phyloP scores from a whole-genome alignment of 2,888 invertebrate species.

The Parascotia fuliginaria region DNA sequence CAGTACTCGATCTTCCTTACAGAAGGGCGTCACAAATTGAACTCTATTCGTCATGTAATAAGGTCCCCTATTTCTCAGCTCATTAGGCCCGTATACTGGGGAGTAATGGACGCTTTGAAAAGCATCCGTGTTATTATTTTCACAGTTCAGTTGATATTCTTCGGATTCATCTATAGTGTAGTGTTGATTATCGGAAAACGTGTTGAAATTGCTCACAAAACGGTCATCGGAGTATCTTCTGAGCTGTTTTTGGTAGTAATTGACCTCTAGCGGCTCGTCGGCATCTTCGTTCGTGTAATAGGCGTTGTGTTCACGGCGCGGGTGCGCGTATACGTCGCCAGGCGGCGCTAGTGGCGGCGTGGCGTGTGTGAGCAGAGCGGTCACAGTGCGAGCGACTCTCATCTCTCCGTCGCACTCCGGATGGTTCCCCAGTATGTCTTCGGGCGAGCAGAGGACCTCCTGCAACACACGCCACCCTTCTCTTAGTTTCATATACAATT shows the following conservation, averaged over 20 bases:
- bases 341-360: conserved; percentile 61
- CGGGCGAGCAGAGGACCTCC: conserved; percentile 88
- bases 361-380: conserved; percentile 74
- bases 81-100: conserved; percentile 62
- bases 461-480: conserved; percentile 88
- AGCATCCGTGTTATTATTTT: conserved; percentile 65
- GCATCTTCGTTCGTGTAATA: conserved; percentile 41
- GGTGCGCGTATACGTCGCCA: no score
- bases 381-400: conserved; percentile 67
- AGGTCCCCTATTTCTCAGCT: conserved; percentile 78
- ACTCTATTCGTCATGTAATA: conserved; percentile 74
- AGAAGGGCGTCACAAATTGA: conserved; percentile 77
- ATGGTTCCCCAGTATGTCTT: conserved; percentile 82
- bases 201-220: conserved; percentile 68
- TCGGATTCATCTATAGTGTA: conserved; percentile 75
- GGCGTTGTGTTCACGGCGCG: neutral
- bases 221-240: conserved; percentile 70
- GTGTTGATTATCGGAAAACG: conserved; percentile 44
- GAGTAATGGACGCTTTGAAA: conserved; percentile 53
- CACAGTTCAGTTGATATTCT: conserved; percentile 67
- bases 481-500: conserved; percentile 66
- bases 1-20: conserved; percentile 63
- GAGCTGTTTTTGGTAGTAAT: conserved; percentile 65
- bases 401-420: conserved; percentile 51
- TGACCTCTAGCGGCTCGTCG: conserved; percentile 56